These are phyloP conservation scores for Alosa alosa DNA, from an alignment of 2,113 vertebrate genomes.

Conservation along the genomic window DNA sequence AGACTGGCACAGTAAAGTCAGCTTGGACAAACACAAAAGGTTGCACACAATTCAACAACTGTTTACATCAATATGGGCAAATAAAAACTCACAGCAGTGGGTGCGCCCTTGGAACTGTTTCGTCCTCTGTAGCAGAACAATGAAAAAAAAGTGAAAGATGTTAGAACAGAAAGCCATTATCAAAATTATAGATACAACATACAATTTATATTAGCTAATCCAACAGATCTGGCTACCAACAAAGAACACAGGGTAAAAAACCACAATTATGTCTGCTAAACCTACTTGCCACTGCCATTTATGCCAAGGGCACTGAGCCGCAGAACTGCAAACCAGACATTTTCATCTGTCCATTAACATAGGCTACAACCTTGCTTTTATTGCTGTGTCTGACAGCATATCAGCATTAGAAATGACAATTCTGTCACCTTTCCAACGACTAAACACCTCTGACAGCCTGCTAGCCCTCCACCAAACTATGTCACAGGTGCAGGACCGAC, in stretches of 20 bases:
- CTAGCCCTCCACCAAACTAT: background rate
- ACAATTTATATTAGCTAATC: background rate
- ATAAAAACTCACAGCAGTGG: conserved; percentile 80
- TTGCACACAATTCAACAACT: background rate
- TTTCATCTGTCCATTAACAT: background rate
- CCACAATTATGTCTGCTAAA: background rate
- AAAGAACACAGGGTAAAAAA: background rate
- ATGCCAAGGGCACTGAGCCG: background rate
- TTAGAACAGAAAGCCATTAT: background rate
- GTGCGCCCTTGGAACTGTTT: conserved; percentile 89
- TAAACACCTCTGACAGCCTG: background rate
- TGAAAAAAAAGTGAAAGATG: background rate
- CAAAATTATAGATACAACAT: background rate
- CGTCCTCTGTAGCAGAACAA: conserved; percentile 83
- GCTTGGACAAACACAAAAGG: background rate
- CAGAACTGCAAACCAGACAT: background rate
- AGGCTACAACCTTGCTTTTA: background rate
- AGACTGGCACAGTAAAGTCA: background rate
- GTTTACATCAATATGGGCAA: background rate
- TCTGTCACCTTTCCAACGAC: background rate
- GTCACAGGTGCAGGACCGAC: background rate
- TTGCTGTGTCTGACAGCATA: background rate
- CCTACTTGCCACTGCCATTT: background rate
- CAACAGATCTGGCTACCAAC: background rate
- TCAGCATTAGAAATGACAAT: background rate